Evolutionary conservation across 2,888 invertebrate species (phyloP).

Genomic region (Agrochola litura): DNA sequence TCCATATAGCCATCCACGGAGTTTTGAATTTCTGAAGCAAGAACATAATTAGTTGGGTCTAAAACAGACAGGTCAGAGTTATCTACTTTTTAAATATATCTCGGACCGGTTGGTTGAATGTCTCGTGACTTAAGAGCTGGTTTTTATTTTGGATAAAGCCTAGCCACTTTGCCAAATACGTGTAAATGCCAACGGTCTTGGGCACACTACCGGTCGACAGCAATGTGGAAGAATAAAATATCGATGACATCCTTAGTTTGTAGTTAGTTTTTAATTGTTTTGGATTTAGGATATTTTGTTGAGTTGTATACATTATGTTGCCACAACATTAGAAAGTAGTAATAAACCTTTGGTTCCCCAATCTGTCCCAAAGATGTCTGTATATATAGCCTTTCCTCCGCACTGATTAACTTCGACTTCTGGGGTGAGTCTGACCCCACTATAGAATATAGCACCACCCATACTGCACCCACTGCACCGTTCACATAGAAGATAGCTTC

Average conservation of each 20-base stretch:
- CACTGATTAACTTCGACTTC: conserved; percentile 90
- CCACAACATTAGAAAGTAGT: background rate
- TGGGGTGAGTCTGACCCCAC: conserved; percentile 92
- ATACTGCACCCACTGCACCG: conserved; percentile 88
- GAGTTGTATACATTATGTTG: background rate
- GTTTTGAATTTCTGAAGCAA: conserved; percentile 76
- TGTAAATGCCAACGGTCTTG: no score
- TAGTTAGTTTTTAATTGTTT: background rate
- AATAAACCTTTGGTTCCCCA: conserved; percentile 75
- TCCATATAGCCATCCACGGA: conserved; percentile 91
- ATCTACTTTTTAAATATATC: background rate
- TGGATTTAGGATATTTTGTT: background rate
- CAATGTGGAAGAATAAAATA: background rate
- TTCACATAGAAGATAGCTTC: conserved; percentile 92
- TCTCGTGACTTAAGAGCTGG: background rate
- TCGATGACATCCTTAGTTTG: no score
- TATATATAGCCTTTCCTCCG: conserved; percentile 93
- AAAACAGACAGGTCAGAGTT: background rate
- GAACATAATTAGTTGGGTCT: background rate
- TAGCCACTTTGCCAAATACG: background rate
- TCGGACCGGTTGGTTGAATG: background rate
- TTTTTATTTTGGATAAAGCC: background rate
- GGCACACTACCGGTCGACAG: background rate
- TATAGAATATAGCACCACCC: conserved; percentile 89
- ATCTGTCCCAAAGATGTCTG: conserved; percentile 86